Percentiles rank a stretch among this genome's conserved stretches.
Conservation (phyloP, 2,797 vertebrate genomes). For the Phaenicophaeus curvirostris region DNA sequence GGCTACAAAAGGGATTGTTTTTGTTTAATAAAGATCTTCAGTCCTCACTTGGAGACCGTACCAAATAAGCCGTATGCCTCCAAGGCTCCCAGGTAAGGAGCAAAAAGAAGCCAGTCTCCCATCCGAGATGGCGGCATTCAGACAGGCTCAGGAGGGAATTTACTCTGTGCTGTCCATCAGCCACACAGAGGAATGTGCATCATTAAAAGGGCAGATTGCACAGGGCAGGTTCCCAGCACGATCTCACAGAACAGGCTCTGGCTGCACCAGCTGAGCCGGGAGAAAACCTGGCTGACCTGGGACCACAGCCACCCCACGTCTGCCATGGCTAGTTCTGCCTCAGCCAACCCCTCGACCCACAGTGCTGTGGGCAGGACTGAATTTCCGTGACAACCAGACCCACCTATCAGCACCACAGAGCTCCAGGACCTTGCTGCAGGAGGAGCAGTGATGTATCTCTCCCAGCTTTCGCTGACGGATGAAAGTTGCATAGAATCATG, state of each 20-base stretch:
- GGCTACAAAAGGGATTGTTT: too few relatives aligned
- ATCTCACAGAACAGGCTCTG: neutral
- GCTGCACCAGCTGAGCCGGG: neutral
- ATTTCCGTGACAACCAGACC: neutral
- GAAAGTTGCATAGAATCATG: too few relatives aligned
- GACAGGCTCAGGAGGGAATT: neutral
- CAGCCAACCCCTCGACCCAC: neutral
- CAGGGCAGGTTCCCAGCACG: neutral
- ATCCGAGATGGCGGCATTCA: neutral
- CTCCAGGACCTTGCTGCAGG: neutral
- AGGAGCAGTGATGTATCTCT: neutral
- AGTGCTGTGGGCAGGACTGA: neutral
- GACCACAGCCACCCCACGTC: neutral
- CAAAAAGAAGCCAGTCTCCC: neutral
- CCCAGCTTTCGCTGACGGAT: neutral
- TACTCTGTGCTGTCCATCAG: neutral
- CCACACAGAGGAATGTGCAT: neutral
- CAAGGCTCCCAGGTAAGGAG: neutral
- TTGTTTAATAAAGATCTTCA: too few relatives aligned
- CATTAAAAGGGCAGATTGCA: neutral
- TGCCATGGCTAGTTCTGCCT: fast-evolving
- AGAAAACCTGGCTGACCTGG: neutral
- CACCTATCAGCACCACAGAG: neutral
- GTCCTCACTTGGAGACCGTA: too few relatives aligned
- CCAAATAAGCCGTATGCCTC: too few relatives aligned